phyloP scores from a whole-genome alignment of 2,797 vertebrate species.

The Poeciliopsis infans region DNA sequence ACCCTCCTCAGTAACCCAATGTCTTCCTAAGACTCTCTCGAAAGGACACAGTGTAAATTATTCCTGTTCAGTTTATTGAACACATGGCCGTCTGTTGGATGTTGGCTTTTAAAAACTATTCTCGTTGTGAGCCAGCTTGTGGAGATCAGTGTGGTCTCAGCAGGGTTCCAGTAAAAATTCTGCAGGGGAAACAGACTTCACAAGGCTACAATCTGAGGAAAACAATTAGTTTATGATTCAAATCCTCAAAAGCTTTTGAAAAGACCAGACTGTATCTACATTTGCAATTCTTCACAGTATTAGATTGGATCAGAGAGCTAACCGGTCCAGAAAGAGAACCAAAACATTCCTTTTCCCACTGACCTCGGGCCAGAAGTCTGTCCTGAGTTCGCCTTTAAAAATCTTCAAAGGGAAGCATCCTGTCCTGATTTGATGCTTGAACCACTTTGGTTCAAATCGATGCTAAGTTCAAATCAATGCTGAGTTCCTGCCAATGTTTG shows the following conservation, averaged over 20 bases:
- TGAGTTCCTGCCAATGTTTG: neutral
- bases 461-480: neutral
- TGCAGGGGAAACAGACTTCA: neutral
- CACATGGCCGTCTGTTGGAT: constrained; percentile 45
- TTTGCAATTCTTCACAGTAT: constrained; percentile 27
- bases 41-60: constrained; percentile 41
- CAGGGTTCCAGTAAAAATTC: neutral
- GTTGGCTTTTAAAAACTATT: constrained; percentile 33
- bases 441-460: neutral
- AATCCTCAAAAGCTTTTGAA: neutral
- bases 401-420: neutral
- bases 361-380: neutral
- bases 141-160: constrained; percentile 9
- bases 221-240: neutral
- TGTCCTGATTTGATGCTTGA: neutral
- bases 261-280: neutral
- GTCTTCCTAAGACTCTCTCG: constrained; percentile 36
- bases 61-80: constrained; percentile 41
- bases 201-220: neutral
- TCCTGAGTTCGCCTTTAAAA: neutral
- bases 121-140: constrained; percentile 14
- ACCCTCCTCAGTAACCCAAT: constrained; percentile 10
- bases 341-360: neutral
- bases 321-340: neutral
- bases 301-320: neutral